A percentile compares a stretch with the other conserved stretches of the same genome.
Conservation (phyloP, 2,113 vertebrate genomes). For the Ifrita kowaldi region DNA sequence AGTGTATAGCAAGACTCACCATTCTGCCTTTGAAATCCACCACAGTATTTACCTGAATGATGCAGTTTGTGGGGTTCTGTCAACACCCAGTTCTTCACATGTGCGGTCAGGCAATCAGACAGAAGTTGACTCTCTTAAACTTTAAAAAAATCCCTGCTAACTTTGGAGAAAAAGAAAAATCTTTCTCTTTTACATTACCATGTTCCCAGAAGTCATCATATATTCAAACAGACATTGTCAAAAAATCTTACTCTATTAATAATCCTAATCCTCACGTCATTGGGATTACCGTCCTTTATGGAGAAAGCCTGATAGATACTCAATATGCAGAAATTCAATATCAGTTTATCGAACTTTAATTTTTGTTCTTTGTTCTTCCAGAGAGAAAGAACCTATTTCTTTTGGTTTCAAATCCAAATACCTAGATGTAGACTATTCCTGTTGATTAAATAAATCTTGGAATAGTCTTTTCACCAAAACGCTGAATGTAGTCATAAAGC, state of each 20-base stretch:
- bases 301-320: neutral
- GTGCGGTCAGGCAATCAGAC: neutral
- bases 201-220: neutral
- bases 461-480: neutral
- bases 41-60: neutral
- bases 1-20: neutral
- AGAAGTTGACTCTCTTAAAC: neutral
- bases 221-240: neutral
- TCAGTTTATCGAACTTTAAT: neutral
- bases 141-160: neutral
- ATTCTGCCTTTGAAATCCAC: neutral
- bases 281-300: neutral
- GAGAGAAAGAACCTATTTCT: neutral
- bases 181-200: neutral
- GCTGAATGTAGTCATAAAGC: rapidly evolving
- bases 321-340: neutral
- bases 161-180: neutral
- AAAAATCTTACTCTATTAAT: neutral
- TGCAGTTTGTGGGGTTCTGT: neutral
- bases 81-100: neutral
- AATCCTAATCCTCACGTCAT: neutral
- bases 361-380: neutral
- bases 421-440: neutral
- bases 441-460: neutral
- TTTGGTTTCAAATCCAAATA: neutral